Evolutionary conservation across 1,140 invertebrate genomes (phyloP).

Genomic region (Zaprionus vittiger): DNA sequence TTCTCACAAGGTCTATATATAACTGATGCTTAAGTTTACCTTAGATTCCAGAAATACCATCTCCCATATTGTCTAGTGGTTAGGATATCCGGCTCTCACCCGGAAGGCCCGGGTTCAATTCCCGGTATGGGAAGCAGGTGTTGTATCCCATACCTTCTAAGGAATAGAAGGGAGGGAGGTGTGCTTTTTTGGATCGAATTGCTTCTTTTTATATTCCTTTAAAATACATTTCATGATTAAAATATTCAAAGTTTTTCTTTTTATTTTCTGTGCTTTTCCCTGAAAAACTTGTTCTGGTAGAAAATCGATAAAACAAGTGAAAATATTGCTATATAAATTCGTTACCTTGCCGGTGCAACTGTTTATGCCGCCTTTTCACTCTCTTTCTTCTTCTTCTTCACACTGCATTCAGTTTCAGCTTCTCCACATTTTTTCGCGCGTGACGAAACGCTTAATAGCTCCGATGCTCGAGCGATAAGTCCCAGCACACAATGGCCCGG

Average conservation of each 20-base stretch:
- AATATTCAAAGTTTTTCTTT: neutral
- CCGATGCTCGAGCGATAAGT: conserved; percentile 25
- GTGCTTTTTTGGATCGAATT: neutral
- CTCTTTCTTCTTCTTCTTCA: neutral
- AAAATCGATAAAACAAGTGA: no score
- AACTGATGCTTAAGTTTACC: neutral
- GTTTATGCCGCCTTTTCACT: neutral
- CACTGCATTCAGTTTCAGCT: conserved; percentile 18
- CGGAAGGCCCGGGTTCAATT: conserved; percentile 93
- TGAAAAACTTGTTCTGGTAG: neutral
- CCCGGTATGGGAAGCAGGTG: conserved; percentile 93
- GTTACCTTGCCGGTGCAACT: neutral
- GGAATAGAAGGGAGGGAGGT: no score
- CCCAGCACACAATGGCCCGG: conserved; percentile 12
- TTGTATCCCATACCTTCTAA: no score
- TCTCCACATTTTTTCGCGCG: conserved; percentile 22
- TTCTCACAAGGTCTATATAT: neutral
- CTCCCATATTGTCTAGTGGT: conserved; percentile 53
- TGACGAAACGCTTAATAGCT: conserved; percentile 20
- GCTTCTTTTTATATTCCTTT: neutral
- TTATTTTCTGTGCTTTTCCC: neutral
- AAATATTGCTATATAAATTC: neutral
- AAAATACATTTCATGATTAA: neutral
- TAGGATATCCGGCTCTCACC: conserved; percentile 86
- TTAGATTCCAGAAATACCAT: neutral